Percentiles rank a stretch among this genome's conserved stretches.
Evolutionary conservation across 2,888 invertebrate genomes (phyloP).

Genomic region (Allacma fusca): DNA sequence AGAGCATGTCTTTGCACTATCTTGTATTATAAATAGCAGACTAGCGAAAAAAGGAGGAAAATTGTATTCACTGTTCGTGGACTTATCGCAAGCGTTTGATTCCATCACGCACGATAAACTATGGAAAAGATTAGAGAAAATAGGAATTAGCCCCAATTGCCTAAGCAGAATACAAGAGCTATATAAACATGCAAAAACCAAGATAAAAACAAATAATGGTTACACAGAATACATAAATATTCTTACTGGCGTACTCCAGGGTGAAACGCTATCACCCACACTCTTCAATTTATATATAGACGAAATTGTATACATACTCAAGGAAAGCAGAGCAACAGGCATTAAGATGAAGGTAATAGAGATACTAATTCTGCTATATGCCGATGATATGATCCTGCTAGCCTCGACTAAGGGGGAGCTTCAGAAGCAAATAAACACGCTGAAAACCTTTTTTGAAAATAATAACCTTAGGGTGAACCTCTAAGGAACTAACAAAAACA

Average conservation of each 20-base stretch:
- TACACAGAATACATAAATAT: constrained; percentile 9
- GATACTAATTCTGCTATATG: not conserved
- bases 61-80: constrained; percentile 4
- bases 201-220: not conserved
- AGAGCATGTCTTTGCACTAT: constrained; percentile 34
- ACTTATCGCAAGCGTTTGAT: constrained; percentile 31
- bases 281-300: not conserved
- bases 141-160: not conserved
- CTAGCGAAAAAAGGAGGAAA: not conserved
- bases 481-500: not conserved
- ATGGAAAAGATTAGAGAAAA: not conserved
- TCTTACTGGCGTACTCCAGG: not conserved
- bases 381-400: constrained; percentile 24
- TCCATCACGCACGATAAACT: constrained; percentile 19
- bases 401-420: not conserved
- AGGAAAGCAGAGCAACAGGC: not conserved
- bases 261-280: not conserved
- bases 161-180: not conserved
- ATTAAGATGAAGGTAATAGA: not conserved
- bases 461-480: not conserved
- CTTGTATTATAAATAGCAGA: not conserved
- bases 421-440: not conserved
- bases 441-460: constrained; percentile 4
- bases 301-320: constrained; percentile 14
- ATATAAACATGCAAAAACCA: constrained; percentile 10